These are phyloP conservation scores for Phylloscopus trochilus DNA, from an alignment of 2,113 vertebrate genomes.

Conservation along the genomic window DNA sequence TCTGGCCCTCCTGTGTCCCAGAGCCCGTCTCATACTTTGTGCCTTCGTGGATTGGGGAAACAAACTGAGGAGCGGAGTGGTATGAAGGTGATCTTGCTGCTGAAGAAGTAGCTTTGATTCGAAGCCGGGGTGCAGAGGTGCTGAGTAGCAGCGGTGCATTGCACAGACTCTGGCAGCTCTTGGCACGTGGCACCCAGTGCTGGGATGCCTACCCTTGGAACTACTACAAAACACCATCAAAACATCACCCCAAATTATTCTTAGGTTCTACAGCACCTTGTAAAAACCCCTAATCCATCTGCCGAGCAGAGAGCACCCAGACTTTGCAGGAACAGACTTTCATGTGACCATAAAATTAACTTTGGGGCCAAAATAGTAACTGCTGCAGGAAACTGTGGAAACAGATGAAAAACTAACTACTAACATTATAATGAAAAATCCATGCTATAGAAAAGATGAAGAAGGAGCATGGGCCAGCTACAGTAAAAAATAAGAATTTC, in stretches of 20 bases:
- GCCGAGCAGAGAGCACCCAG: background rate
- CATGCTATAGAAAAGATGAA: conserved; percentile 1
- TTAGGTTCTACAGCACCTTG: background rate
- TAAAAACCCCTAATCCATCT: background rate
- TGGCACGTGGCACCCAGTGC: accelerated
- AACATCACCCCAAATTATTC: background rate
- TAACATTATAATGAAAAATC: conserved; percentile 42
- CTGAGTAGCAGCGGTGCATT: background rate
- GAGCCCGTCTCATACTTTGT: background rate
- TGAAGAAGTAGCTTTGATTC: background rate
- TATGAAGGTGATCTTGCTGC: background rate
- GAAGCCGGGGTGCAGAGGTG: accelerated
- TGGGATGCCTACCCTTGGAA: background rate
- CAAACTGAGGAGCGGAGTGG: background rate
- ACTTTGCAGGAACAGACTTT: background rate
- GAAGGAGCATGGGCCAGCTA: background rate
- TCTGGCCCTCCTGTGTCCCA: background rate
- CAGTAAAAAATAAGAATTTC: conserved; percentile 18
- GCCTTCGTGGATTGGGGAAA: background rate
- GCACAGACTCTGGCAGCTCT: background rate
- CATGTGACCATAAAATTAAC: background rate
- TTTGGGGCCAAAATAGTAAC: conserved; percentile 7
- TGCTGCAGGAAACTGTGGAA: conserved; percentile 35
- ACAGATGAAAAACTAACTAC: conserved; percentile 27
- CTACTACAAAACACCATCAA: background rate